These are phyloP conservation scores for Saxidomus purpurata DNA, from an alignment of 1,140 invertebrate species.

Conservation along the genomic window DNA sequence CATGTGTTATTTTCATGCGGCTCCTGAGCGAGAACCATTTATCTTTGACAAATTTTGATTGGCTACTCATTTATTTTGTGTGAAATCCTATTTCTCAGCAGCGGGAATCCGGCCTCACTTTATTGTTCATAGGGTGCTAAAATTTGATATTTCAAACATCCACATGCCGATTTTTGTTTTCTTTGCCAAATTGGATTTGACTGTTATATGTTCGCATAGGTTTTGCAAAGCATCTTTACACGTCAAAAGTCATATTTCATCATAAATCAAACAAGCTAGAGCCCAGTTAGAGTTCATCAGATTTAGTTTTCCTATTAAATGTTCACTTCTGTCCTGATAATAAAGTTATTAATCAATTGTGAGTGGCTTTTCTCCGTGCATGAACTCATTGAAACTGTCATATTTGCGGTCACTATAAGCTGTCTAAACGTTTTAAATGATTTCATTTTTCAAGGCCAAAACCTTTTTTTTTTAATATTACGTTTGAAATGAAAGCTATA, in stretches of 20 bases:
- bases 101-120: conserved; percentile 38
- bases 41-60: conserved; percentile 71
- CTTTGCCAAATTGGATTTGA: conserved; percentile 57
- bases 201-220: not conserved
- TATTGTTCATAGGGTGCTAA: conserved; percentile 42
- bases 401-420: too few relatives aligned
- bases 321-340: not conserved
- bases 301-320: too few relatives aligned
- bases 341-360: conserved; percentile 7
- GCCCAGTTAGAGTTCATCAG: not conserved
- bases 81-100: conserved; percentile 46
- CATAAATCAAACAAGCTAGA: conserved; percentile 47
- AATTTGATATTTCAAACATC: conserved; percentile 29
- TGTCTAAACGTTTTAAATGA: too few relatives aligned
- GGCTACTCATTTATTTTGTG: conserved; percentile 58
- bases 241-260: conserved; percentile 57
- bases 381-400: too few relatives aligned
- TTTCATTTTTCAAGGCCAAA: too few relatives aligned
- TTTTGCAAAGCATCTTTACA: conserved; percentile 10
- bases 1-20: conserved; percentile 30
- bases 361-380: not conserved
- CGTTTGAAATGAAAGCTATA: too few relatives aligned
- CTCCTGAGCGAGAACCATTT: conserved; percentile 59
- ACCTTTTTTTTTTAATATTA: too few relatives aligned
- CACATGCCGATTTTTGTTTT: conserved; percentile 46